Evolutionary conservation across 1,140 invertebrate genomes (phyloP).

Genomic region (Papilio helenus): DNA sequence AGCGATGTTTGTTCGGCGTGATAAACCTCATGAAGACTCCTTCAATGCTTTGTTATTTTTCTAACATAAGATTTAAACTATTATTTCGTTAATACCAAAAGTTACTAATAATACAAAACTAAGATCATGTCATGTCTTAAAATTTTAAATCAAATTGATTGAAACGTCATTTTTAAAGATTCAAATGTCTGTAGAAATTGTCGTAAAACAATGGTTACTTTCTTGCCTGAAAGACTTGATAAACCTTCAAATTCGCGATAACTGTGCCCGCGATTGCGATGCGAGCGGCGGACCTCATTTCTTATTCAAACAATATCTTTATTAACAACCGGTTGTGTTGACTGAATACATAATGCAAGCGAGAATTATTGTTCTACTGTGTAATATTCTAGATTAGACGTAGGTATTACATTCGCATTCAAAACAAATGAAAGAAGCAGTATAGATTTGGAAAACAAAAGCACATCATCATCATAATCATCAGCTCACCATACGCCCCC

Average conservation of each 20-base stretch:
- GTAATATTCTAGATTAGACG: slow-evolving; percentile 3
- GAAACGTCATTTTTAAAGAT: background rate
- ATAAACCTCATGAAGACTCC: too few relatives aligned
- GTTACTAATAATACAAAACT: too few relatives aligned
- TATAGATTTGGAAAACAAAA: background rate
- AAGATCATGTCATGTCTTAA: too few relatives aligned
- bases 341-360: slow-evolving; percentile 44
- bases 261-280: slow-evolving; percentile 43
- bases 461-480: background rate
- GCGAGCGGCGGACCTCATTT: slow-evolving; percentile 38
- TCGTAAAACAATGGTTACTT: background rate
- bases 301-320: slow-evolving; percentile 55
- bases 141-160: too few relatives aligned
- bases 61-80: too few relatives aligned
- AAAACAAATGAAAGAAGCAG: background rate
- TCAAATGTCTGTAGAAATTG: background rate
- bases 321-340: slow-evolving; percentile 48
- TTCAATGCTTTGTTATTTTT: too few relatives aligned
- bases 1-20: background rate
- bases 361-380: slow-evolving; percentile 39
- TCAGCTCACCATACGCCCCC: too few relatives aligned
- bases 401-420: background rate
- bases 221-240: background rate
- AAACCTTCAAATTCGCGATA: slow-evolving; percentile 42
- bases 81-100: too few relatives aligned